Conservation (phyloP, 2,888 invertebrate species). For the Pandemis cinnamomeana region DNA sequence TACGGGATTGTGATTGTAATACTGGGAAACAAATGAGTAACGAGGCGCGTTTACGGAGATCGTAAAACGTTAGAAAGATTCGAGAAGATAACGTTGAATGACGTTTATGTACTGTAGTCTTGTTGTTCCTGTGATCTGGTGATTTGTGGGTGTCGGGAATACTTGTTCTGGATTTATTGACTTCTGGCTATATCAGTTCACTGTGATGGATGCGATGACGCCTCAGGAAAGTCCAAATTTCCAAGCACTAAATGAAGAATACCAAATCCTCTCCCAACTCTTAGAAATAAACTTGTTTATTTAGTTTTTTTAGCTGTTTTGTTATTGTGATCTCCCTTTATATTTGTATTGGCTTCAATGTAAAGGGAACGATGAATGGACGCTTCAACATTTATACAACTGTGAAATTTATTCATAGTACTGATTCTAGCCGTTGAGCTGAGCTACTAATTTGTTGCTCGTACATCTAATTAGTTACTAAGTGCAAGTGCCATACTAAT, state of each 20-base stretch:
- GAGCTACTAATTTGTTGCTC: no score
- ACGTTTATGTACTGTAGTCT: conserved; percentile 24
- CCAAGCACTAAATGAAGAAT: neutral
- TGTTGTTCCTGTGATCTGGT: conserved; percentile 19
- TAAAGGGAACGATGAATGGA: no score
- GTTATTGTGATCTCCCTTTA: neutral
- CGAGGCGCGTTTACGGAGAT: conserved; percentile 12
- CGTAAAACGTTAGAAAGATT: conserved; percentile 18
- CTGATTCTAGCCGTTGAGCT: no score
- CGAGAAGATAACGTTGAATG: conserved; percentile 17
- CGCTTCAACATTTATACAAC: no score
- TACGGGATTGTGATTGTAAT: conserved; percentile 22
- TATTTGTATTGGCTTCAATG: no score
- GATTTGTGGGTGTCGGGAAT: conserved; percentile 24
- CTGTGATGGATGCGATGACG: neutral
- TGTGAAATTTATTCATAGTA: neutral
- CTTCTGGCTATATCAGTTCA: neutral
- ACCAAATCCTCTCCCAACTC: neutral
- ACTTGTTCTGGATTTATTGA: conserved; percentile 5
- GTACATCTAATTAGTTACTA: no score
- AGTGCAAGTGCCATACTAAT: no score
- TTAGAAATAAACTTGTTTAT: neutral
- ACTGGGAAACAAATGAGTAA: conserved; percentile 28
- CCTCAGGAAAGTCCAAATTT: neutral
- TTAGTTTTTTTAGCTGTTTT: neutral